These are phyloP conservation scores for Callopanchax toddi DNA, from an alignment of 2,113 vertebrate species.

Conservation along the genomic window DNA sequence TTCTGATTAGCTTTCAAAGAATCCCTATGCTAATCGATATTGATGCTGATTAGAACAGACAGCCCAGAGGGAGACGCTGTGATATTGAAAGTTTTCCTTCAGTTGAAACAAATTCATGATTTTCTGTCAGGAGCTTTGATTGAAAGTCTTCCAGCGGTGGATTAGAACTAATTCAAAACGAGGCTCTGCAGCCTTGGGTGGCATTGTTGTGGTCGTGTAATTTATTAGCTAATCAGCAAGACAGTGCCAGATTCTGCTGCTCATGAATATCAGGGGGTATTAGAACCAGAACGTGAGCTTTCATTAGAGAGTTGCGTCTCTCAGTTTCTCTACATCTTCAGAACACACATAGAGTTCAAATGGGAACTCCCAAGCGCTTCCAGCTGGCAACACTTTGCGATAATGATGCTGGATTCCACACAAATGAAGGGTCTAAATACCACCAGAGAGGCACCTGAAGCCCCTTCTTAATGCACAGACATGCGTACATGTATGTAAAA, in stretches of 20 bases:
- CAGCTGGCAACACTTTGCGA: conserved; percentile 80
- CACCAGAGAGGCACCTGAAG: conserved; percentile 76
- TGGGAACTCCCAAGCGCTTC: conserved; percentile 77
- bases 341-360: conserved; percentile 79
- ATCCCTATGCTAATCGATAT: background rate
- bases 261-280: conserved; percentile 69
- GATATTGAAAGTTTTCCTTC: conserved; percentile 33
- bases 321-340: conserved; percentile 58
- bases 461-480: conserved; percentile 52
- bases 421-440: conserved; percentile 79
- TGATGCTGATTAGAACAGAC: conserved; percentile 30
- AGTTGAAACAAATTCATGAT: conserved; percentile 30
- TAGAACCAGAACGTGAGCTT: conserved; percentile 64
- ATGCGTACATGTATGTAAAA: conserved; percentile 57
- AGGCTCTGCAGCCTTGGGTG: conserved; percentile 62
- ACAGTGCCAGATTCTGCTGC: conserved; percentile 64
- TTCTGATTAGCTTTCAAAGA: too few species aligned
- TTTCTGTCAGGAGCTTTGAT: conserved; percentile 33
- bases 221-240: conserved; percentile 67
- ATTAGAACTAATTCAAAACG: conserved; percentile 45
- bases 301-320: conserved; percentile 57
- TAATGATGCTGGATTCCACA: conserved; percentile 80
- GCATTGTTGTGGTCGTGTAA: conserved; percentile 54
- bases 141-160: conserved; percentile 39
- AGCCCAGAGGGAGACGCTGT: conserved; percentile 19